Evolutionary conservation across 2,888 invertebrate species (phyloP).

Genomic region (Unio delphinus): DNA sequence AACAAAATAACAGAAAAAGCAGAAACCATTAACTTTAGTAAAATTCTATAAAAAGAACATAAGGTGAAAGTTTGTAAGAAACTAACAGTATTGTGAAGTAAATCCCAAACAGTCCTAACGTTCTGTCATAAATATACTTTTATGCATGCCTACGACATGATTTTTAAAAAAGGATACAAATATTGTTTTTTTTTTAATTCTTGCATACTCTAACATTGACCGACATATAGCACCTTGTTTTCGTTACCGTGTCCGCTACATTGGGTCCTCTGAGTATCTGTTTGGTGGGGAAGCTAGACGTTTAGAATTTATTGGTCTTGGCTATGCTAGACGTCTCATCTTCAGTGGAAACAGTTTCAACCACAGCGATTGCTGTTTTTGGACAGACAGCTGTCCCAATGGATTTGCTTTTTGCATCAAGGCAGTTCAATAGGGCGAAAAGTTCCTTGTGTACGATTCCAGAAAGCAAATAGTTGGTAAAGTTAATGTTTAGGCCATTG

Average conservation of each 20-base stretch:
- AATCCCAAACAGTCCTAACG: no score
- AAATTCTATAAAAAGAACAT: no score
- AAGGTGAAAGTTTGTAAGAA: no score
- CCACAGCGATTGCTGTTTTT: slow-evolving; percentile 79
- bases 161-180: no score
- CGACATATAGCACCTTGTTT: slow-evolving; percentile 82
- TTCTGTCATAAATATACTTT: no score
- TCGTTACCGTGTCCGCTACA: slow-evolving; percentile 80
- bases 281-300: slow-evolving; percentile 80
- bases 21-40: no score
- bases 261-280: slow-evolving; percentile 75
- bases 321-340: slow-evolving; percentile 82
- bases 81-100: no score
- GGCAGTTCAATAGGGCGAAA: slow-evolving; percentile 80
- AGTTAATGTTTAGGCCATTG: slow-evolving; percentile 34
- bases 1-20: no score
- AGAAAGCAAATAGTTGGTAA: slow-evolving; percentile 38
- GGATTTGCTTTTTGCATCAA: slow-evolving; percentile 78
- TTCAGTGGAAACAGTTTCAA: slow-evolving; percentile 80
- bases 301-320: slow-evolving; percentile 81
- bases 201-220: slow-evolving; percentile 81
- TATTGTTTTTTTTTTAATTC: no score
- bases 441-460: slow-evolving; percentile 79
- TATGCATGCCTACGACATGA: no score
- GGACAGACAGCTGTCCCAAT: slow-evolving; percentile 83